Evolutionary conservation across 2,888 invertebrate genomes (phyloP), one percentile per base, ranked within the genome.

Genomic region (Archips xylosteana): DNA sequence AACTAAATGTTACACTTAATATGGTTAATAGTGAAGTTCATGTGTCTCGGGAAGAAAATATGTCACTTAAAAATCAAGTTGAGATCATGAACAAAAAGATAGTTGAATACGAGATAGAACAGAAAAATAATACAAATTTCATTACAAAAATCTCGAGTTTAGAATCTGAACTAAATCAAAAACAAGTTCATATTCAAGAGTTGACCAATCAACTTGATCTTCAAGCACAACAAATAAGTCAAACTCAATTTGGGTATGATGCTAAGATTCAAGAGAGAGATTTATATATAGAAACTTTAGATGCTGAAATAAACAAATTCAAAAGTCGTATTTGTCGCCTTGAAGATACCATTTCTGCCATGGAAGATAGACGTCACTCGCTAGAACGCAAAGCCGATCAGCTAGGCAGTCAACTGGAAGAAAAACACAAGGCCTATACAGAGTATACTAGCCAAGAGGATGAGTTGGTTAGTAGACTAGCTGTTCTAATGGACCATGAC

Each of bases 191-290:
- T 77, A 89, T 95, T 61, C 73, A 81, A 10, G 90, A 92, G 72
- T 81, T 94, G 66, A 76, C 85, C 34, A 83, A 82, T 70, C 88
- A 90, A 80, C 78, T 94, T 62, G 90, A 91, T 77, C 78, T 83
- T 71, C 79, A 89, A 49, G 89, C 89, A 75, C 87, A 90, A 81
- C 87, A 87, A 78, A 83, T 91, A 72, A 88, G 81, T 76, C 94
- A 92, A 83, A 83, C 89, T 59, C 88, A 89, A 77, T 91, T 87
- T 83, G 95, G 95, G 3, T 91, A 95, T 68, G 95, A 96, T 76
- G 96, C 96, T 2, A 97, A 97, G 88, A 86, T 97, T 12, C 96
- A 96, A 84, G 97, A 97, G 86, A 94, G 96, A 75, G 96, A 97
- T 83, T 94, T 96, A 64, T 96, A 96, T 76, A 96, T 97, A 71